Percentiles rank a stretch among this genome's conserved stretches.
Conservation (phyloP, 30 jellyfish, hydroid and myxozoan species). For the Aurelia coerulea region DNA sequence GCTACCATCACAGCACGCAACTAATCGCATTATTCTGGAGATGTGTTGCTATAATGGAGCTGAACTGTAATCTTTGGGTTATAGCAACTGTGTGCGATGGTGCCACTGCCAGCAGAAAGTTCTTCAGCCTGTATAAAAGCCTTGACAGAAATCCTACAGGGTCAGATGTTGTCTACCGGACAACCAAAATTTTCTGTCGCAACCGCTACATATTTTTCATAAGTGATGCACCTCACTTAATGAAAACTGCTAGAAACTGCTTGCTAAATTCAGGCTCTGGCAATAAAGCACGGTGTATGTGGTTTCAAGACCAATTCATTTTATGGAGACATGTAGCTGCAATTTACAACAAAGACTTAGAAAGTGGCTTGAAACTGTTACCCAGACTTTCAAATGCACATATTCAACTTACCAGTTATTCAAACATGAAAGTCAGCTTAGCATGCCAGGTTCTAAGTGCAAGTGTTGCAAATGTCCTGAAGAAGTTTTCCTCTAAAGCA, state of each 20-base stretch:
- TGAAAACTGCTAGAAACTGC: no score
- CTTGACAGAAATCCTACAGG: slow-evolving; percentile 25
- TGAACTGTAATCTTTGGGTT: slow-evolving; percentile 20
- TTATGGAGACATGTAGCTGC: no score
- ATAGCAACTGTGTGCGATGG: slow-evolving; percentile 26
- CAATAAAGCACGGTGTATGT: no score
- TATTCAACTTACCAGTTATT: slow-evolving; percentile 56
- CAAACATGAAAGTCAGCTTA: slow-evolving; percentile 64
- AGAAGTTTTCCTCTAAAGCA: slow-evolving; percentile 66
- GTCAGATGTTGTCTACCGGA: slow-evolving; percentile 36
- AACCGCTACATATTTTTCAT: no score
- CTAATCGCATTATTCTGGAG: no score
- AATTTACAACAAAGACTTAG: slow-evolving; percentile 51
- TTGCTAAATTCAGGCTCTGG: no score
- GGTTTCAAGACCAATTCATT: no score
- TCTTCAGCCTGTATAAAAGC: slow-evolving; percentile 10
- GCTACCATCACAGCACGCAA: no score
- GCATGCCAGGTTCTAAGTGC: slow-evolving; percentile 76
- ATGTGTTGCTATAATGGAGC: no score
- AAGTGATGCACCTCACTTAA: no score
- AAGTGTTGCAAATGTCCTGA: slow-evolving; percentile 54
- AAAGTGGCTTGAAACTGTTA: slow-evolving; percentile 62
- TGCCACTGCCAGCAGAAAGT: slow-evolving; percentile 20
- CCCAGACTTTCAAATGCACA: slow-evolving; percentile 57
- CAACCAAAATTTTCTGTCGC: no score